These are phyloP conservation scores for Gallinago undulata DNA, from an alignment of 2,113 vertebrate genomes.

Conservation along the genomic window DNA sequence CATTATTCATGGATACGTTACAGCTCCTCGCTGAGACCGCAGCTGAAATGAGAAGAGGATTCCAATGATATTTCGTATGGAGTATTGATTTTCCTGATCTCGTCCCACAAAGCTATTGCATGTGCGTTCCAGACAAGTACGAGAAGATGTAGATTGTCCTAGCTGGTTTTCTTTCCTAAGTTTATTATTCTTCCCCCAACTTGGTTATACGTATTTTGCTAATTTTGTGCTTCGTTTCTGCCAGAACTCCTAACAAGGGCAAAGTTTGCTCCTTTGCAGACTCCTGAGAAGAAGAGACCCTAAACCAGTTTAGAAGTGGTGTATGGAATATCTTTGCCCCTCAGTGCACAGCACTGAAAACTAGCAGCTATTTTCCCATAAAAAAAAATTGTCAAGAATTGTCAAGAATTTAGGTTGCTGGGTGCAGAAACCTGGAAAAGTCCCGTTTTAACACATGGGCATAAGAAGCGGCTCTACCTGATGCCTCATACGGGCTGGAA, in stretches of 20 bases:
- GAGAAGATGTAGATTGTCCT: slow-evolving; percentile 4
- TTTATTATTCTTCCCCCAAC: background rate
- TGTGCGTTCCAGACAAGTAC: background rate
- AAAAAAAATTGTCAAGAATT: background rate
- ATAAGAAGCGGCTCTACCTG: background rate
- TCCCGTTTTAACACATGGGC: background rate
- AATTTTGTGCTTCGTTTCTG: background rate
- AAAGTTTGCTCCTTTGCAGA: background rate
- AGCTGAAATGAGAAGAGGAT: slow-evolving; percentile 50
- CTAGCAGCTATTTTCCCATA: background rate
- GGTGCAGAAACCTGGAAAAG: background rate
- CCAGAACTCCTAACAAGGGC: background rate
- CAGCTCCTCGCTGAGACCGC: slow-evolving; percentile 18
- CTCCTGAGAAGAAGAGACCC: background rate
- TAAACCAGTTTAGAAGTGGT: background rate
- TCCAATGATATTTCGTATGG: slow-evolving; percentile 53
- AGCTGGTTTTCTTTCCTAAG: background rate
- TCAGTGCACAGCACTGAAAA: background rate
- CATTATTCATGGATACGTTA: slow-evolving; percentile 71
- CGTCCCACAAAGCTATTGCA: background rate
- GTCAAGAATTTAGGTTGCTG: background rate
- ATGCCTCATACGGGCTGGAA: background rate
- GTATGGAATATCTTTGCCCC: background rate
- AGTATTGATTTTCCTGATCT: slow-evolving; percentile 55
- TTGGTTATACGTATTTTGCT: background rate